Percentiles rank a stretch among this genome's conserved stretches.
Evolutionary conservation across 2,888 invertebrate species (phyloP).

Genomic region (Ypsolopha scabrella): DNA sequence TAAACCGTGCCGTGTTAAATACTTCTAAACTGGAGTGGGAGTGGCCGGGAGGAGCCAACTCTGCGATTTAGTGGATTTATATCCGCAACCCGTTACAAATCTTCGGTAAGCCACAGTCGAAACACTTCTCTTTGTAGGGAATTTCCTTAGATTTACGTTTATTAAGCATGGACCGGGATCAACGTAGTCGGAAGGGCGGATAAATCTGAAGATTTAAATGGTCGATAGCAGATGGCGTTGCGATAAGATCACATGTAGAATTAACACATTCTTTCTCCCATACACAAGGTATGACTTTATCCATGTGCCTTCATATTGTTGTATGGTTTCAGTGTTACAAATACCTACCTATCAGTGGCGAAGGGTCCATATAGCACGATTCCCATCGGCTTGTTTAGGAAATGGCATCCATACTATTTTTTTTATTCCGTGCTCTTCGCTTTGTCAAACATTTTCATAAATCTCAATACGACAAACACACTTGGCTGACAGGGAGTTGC

Average conservation of each 20-base stretch:
- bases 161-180: constrained; percentile 25
- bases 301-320: not conserved
- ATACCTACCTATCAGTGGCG: too few relatives aligned
- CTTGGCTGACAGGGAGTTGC: too few relatives aligned
- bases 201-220: too few relatives aligned
- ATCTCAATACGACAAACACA: too few relatives aligned
- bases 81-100: constrained; percentile 36
- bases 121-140: constrained; percentile 34
- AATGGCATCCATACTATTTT: too few relatives aligned
- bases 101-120: constrained; percentile 50
- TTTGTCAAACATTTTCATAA: too few relatives aligned
- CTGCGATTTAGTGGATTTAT: constrained; percentile 30
- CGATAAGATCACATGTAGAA: not conserved
- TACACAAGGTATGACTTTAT: not conserved
- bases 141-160: constrained; percentile 36
- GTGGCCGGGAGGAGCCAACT: constrained; percentile 15
- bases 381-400: too few relatives aligned
- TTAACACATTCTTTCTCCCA: not conserved
- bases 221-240: not conserved
- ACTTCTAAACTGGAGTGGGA: constrained; percentile 16
- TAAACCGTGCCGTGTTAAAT: constrained; percentile 17
- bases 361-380: too few relatives aligned
- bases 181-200: not conserved
- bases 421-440: too few relatives aligned
- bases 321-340: too few relatives aligned